phyloP scores from a whole-genome alignment of 2,113 vertebrate species.

The Crocuta crocuta region DNA sequence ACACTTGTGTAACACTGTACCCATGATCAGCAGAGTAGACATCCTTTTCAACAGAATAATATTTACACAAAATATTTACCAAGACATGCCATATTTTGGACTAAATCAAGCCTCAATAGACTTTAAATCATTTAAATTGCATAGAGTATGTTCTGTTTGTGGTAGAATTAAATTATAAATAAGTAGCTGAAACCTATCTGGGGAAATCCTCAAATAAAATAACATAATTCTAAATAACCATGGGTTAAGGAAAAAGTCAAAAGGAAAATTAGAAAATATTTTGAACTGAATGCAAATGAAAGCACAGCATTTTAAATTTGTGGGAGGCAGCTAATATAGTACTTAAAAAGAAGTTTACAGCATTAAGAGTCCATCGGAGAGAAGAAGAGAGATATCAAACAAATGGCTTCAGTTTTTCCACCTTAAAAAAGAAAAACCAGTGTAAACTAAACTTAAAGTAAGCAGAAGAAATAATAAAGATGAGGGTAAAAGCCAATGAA shows the following conservation, averaged over 20 bases:
- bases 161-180: neutral
- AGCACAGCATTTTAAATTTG: neutral
- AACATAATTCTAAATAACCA: neutral
- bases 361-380: neutral
- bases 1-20: neutral
- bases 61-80: neutral
- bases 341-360: neutral
- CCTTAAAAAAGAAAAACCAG: neutral
- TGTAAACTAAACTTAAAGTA: neutral
- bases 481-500: neutral
- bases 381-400: neutral
- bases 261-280: neutral
- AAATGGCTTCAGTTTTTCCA: neutral
- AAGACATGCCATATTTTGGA: neutral
- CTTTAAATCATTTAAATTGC: neutral
- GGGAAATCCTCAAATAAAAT: neutral
- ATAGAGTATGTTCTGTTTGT: neutral
- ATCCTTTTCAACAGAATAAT: neutral
- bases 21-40: neutral
- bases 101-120: neutral
- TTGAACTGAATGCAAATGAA: neutral
- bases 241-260: neutral
- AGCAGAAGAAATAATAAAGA: neutral
- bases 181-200: neutral
- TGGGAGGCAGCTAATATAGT: neutral